These are phyloP conservation scores for Amphiduros pacificus DNA, from an alignment of 2,888 invertebrate species.

Conservation along the genomic window DNA sequence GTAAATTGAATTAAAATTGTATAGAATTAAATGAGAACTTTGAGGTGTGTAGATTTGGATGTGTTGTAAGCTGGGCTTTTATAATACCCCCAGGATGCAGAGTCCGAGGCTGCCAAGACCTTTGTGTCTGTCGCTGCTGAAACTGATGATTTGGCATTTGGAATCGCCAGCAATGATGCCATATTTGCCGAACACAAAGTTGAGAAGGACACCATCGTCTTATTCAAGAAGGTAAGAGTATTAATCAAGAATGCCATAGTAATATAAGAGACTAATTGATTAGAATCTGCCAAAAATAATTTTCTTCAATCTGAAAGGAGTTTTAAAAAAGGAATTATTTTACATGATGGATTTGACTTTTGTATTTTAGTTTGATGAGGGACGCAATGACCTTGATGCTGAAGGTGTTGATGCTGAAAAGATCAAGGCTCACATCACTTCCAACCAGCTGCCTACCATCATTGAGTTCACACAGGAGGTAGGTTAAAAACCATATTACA, in stretches of 20 bases:
- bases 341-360: no score
- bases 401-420: conserved; percentile 67
- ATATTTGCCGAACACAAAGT: conserved; percentile 80
- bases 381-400: conserved; percentile 46
- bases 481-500: no score
- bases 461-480: conserved; percentile 93
- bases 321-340: not conserved
- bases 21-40: not conserved
- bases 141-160: conserved; percentile 88
- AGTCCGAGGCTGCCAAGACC: conserved; percentile 78
- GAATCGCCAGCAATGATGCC: conserved; percentile 77
- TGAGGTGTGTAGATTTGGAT: not conserved
- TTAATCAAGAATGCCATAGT: no score
- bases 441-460: conserved; percentile 84
- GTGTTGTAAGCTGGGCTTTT: not conserved
- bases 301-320: no score
- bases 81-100: conserved; percentile 66
- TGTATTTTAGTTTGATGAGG: conserved; percentile 57
- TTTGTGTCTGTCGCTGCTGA: conserved; percentile 79
- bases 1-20: not conserved
- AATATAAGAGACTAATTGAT: no score
- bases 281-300: no score
- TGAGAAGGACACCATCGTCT: conserved; percentile 76
- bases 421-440: conserved; percentile 80
- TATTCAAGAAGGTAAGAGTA: conserved; percentile 91